Base-by-base conservation (phyloP, 2,888 invertebrate species). In the Reticulitermes lucifugus region DNA sequence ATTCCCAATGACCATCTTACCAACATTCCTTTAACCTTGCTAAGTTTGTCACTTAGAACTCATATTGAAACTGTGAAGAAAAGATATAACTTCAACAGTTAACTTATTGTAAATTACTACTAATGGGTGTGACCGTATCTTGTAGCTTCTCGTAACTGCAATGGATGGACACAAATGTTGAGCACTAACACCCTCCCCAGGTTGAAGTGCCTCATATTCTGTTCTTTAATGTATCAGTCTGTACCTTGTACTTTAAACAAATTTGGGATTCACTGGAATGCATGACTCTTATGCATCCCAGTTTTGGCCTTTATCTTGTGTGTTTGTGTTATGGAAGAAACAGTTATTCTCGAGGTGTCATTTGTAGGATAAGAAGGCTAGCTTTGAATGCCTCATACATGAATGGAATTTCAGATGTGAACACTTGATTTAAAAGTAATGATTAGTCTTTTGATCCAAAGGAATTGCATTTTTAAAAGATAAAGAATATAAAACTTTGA, bases 61-160 rank as follows among this genome's bases (percentile, higher is more conserved):
- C 25, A 10, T 25, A 12, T 25, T 65, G 5, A 65, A 25, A 65
- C 0, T n/a, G 1, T 25, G 12, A 25, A 60, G 12, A 60, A 7
- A 1, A 51, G 51, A 51, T 60, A 18, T 60, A 60, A 60, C 6
- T 60, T 21, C n/a, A 9, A 65, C n/a, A 65, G n/a, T n/a, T 65
- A n/a, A 65, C 25, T 65, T 65, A 25, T 65, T 65, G 65, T 65
- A 65, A 65, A 65, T 7, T n/a, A 25, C n/a, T 25, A 25, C n/a
- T 73, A 73, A 73, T 73, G 35, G 14, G 73, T 73, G 73, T 73
- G 73, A 73, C 5, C 41, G 73, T 73, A 73, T 73, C 35, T 73
- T 73, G 41, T 73, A 73, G 12, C 73, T n/a, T 65, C 3, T 65
- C 65, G n/a, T 65, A 65, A 25, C 25, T 65, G 7, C n/a, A 65